Conservation (phyloP, 2,113 vertebrate species). For the Lasiurus borealis region DNA sequence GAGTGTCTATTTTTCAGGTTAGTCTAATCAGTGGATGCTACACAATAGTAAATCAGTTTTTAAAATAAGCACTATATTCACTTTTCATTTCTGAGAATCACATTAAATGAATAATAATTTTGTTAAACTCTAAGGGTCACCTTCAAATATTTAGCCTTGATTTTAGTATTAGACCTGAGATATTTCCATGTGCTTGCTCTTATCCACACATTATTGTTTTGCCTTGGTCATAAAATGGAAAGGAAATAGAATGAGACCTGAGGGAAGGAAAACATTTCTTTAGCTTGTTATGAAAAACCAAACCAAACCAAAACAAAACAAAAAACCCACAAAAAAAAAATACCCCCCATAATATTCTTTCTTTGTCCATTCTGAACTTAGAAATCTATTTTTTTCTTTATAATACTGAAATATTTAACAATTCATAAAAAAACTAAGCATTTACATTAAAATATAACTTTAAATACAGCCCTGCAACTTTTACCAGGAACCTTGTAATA, state of each 20-base stretch:
- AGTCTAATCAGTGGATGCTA: not conserved
- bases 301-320: too few relatives aligned
- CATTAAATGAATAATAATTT: constrained; percentile 24
- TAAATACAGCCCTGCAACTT: constrained; percentile 58
- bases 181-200: constrained; percentile 81
- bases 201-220: constrained; percentile 82
- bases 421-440: constrained; percentile 63
- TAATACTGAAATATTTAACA: constrained; percentile 68
- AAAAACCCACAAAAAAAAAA: constrained; percentile 36
- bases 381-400: constrained; percentile 53
- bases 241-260: constrained; percentile 39
- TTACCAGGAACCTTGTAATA: constrained; percentile 51
- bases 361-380: constrained; percentile 64
- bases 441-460: constrained; percentile 65
- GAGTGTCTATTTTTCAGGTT: not conserved
- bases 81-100: constrained; percentile 24
- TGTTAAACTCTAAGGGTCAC: constrained; percentile 59
- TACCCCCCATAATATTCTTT: not conserved
- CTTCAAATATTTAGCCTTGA: constrained; percentile 70
- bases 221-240: constrained; percentile 60
- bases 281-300: constrained; percentile 54
- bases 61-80: constrained; percentile 9
- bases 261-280: constrained; percentile 29
- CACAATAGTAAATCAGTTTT: constrained; percentile 20
- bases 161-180: constrained; percentile 80